Conservation (phyloP, 2,888 invertebrate species). For the Cylindroiulus punctatus region DNA sequence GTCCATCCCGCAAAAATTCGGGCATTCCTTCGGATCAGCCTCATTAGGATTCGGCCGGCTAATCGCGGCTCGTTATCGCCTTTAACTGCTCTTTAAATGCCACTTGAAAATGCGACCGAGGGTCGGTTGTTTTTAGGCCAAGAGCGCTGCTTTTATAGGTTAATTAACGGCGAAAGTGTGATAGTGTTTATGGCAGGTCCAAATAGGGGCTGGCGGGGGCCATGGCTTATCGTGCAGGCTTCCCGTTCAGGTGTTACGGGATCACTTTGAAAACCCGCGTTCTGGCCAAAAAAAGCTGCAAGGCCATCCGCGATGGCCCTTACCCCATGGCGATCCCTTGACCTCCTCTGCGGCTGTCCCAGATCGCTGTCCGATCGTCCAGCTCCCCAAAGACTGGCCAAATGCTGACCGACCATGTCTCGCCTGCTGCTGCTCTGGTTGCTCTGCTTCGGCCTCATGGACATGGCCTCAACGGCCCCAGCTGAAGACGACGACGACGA, state of each 20-base stretch:
- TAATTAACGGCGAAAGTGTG: slow-evolving; percentile 38
- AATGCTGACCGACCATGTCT: not conserved
- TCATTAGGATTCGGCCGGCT: slow-evolving; percentile 4
- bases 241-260: slow-evolving; percentile 2
- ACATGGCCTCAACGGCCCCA: not conserved
- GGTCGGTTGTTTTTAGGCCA: slow-evolving; percentile 4
- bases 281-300: not conserved
- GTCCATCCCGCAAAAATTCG: not conserved
- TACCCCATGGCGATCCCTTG: slow-evolving; percentile 36
- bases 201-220: not conserved
- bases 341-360: slow-evolving; percentile 9
- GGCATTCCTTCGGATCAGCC: not conserved
- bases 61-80: not conserved
- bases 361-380: not conserved
- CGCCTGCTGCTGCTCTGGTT: not conserved
- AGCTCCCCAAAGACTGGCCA: not conserved
- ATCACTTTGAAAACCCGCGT: not conserved
- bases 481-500: not conserved
- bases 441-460: not conserved
- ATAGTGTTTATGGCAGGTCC: slow-evolving; percentile 1
- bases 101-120: not conserved
- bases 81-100: not conserved
- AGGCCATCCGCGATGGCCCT: slow-evolving; percentile 26
- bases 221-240: not conserved
- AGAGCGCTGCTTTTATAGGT: slow-evolving; percentile 18